A percentile compares a stretch with the other conserved stretches of the same genome.
phyloP scores from a whole-genome alignment of 2,888 invertebrate species.

The Isoperla grammatica region DNA sequence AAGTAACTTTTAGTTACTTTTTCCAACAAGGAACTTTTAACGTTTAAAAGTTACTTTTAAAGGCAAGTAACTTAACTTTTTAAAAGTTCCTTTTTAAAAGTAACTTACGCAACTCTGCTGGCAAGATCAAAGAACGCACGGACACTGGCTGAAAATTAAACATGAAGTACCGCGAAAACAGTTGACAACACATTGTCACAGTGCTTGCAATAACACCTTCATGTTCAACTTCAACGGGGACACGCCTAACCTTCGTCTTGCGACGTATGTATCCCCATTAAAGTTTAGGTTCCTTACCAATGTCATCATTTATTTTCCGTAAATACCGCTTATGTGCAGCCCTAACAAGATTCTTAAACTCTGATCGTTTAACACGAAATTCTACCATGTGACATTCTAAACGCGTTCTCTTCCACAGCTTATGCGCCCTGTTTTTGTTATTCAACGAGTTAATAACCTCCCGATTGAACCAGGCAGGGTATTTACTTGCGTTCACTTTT shows the following conservation, averaged over 20 bases:
- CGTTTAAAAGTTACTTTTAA: too few species aligned
- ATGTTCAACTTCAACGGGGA: not conserved
- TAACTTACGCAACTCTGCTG: too few species aligned
- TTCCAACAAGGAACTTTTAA: too few species aligned
- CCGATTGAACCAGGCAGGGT: not conserved
- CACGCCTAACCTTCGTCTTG: not conserved
- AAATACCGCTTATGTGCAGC: not conserved
- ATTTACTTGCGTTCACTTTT: not conserved
- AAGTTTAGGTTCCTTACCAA: not conserved
- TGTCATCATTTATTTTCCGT: not conserved
- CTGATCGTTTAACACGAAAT: not conserved
- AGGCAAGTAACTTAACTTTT: too few species aligned
- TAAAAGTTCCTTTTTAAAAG: too few species aligned
- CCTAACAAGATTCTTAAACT: not conserved
- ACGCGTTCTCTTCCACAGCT: not conserved
- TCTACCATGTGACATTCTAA: not conserved
- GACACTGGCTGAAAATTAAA: not conserved
- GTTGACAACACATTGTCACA: not conserved
- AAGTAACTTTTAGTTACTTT: too few species aligned
- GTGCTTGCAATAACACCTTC: not conserved
- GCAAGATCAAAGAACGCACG: not conserved
- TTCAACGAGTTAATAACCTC: not conserved
- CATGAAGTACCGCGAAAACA: not conserved
- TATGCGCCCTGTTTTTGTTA: not conserved
- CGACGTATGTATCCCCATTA: not conserved